A percentile compares a stretch with the other conserved stretches of the same genome.
Evolutionary conservation across 2,113 vertebrate species (phyloP).

Genomic region (Phylloscopus trochiloides): DNA sequence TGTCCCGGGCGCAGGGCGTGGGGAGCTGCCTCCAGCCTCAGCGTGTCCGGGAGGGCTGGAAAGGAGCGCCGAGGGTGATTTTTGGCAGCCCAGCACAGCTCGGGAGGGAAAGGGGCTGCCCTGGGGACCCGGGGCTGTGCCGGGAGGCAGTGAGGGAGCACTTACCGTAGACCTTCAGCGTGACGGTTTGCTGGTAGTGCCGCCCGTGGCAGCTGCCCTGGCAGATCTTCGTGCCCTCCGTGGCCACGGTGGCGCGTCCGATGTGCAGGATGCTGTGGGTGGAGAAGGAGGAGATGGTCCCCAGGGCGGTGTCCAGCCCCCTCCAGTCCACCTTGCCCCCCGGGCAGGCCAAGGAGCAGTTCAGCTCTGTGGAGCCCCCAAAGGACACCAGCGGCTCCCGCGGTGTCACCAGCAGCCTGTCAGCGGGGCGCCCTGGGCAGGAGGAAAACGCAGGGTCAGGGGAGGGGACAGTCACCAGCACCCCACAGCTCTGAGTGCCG

Average conservation of each 20-base stretch:
- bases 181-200: not conserved
- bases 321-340: slow-evolving; percentile 53
- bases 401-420: slow-evolving; percentile 35
- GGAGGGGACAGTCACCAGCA: not conserved
- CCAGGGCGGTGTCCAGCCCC: slow-evolving; percentile 73
- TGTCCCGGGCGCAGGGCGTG: not conserved
- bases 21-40: slow-evolving; percentile 32
- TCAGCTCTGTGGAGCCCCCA: slow-evolving; percentile 35
- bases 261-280: slow-evolving; percentile 63
- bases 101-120: not conserved
- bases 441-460: not conserved
- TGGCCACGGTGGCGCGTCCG: not conserved
- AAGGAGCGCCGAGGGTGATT: not conserved
- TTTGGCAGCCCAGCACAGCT: not conserved
- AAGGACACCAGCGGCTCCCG: not conserved
- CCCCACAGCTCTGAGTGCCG: not conserved
- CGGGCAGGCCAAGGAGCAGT: slow-evolving; percentile 60
- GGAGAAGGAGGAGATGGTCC: not conserved
- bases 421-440: not conserved
- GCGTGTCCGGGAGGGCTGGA: slow-evolving; percentile 68
- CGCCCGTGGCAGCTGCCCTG: slow-evolving; percentile 1
- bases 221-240: slow-evolving; percentile 48
- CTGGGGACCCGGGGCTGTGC: not conserved
- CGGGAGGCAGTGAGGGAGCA: accelerated
- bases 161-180: slow-evolving; percentile 68